phyloP scores from a whole-genome alignment of 1,140 invertebrate genomes.

The Trinorchestia longiramus region DNA sequence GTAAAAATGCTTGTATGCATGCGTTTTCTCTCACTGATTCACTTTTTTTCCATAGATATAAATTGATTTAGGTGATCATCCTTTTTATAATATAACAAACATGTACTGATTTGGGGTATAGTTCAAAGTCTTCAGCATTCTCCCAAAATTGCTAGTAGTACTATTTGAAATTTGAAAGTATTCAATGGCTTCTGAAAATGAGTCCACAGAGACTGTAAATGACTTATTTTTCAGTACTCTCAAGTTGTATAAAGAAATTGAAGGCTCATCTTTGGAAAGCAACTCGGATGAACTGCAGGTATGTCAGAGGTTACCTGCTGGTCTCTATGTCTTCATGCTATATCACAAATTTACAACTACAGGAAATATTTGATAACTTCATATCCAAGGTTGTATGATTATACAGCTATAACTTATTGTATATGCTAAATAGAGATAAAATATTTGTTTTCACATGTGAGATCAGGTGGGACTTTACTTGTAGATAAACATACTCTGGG shows the following conservation, averaged over 20 bases:
- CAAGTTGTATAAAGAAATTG: background rate
- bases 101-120: background rate
- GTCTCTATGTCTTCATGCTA: too few relatives aligned
- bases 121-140: background rate
- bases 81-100: background rate
- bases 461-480: too few relatives aligned
- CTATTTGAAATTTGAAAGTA: background rate
- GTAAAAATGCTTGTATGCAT: too few relatives aligned
- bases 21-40: too few relatives aligned
- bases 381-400: too few relatives aligned
- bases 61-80: background rate
- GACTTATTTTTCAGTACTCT: background rate
- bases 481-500: background rate
- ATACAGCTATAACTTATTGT: too few relatives aligned
- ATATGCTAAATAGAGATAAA: too few relatives aligned
- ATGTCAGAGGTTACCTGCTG: background rate
- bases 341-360: too few relatives aligned
- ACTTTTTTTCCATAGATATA: background rate
- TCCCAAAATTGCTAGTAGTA: background rate
- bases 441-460: too few relatives aligned
- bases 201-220: background rate
- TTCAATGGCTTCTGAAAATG: background rate
- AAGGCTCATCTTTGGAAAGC: background rate
- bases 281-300: background rate
- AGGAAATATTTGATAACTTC: too few relatives aligned